Base-by-base conservation (phyloP, 2,797 vertebrate species). In the Chloroceryle amazona region DNA sequence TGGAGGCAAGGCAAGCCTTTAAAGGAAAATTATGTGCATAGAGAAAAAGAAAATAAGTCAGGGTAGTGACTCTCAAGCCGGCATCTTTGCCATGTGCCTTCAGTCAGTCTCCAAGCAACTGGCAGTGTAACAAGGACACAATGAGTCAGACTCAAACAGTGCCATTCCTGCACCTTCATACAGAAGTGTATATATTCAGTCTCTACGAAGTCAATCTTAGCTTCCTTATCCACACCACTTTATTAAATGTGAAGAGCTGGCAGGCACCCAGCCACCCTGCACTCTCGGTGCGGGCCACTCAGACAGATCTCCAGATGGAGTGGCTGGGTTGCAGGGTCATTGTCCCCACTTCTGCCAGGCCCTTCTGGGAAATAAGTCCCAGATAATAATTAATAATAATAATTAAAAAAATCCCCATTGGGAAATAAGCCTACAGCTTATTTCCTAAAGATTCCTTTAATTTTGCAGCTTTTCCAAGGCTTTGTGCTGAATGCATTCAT, bases 1-100 rank as follows among this genome's bases (percentile, higher is more conserved):
- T 90, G 92, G 31, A 41, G 41, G 95, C 92, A 81, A 76, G 62
- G 44, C 86, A 55, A 83, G 16, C 52, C 92, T 97, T 96, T 94
- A 91, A 95, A 94, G 95, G 93, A 96, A 96, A 96, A 97, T 95
- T 93, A 87, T 95, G 91, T 83, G 79, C 73, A 13, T 55, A 66
- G 89, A 95, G 86, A 95, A 95, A 81, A 94, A 86, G 86, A 95
- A 97, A 97, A 88, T 86, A 26, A 92, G 79, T 60, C 81, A 89
- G 23, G 10, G 71, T 76, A 63, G 33, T 55, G 73, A 39, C n/a
- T 67, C 71, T 23, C 23, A 46, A 61, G 84, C 49, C 54, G 4
- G 49, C 70, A 84, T 95, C 87, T 91, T 79, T 86, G 54, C 81
- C 51, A 55, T 71, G 81, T 95, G 95, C 28, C 10, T 96, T 96